Conservation (phyloP, 2,888 invertebrate genomes). For the Ferrisia virgata region DNA sequence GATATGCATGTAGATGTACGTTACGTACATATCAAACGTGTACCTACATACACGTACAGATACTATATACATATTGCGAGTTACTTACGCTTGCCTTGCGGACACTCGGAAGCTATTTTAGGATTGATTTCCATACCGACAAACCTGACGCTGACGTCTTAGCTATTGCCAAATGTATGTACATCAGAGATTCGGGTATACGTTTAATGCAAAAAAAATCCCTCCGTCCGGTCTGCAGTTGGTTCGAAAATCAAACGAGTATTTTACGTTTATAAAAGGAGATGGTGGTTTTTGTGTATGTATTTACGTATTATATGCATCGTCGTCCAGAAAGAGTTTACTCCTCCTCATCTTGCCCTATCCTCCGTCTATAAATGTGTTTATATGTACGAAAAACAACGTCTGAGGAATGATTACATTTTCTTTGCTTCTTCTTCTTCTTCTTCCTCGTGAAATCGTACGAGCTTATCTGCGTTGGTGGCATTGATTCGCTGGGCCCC, state of each 20-base stretch:
- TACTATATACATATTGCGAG: background rate
- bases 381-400: background rate
- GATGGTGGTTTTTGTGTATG: background rate
- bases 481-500: too few species aligned
- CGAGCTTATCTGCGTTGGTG: background rate
- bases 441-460: too few species aligned
- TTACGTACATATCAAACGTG: too few species aligned
- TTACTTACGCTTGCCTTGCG: conserved; percentile 12
- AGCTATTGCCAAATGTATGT: conserved; percentile 22
- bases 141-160: conserved; percentile 5
- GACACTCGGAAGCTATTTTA: conserved; percentile 39
- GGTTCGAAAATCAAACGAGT: background rate
- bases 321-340: background rate
- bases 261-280: background rate
- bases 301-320: too few species aligned
- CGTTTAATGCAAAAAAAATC: background rate
- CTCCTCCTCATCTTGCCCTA: background rate
- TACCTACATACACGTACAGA: too few species aligned
- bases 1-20: too few species aligned
- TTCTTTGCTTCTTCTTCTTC: background rate
- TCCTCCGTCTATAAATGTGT: too few species aligned
- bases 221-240: background rate
- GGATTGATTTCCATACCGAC: conserved; percentile 34
- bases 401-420: background rate
- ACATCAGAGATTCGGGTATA: background rate